Evolutionary conservation across 2,113 vertebrate species (phyloP).

Genomic region (Muntiacus reevesi): DNA sequence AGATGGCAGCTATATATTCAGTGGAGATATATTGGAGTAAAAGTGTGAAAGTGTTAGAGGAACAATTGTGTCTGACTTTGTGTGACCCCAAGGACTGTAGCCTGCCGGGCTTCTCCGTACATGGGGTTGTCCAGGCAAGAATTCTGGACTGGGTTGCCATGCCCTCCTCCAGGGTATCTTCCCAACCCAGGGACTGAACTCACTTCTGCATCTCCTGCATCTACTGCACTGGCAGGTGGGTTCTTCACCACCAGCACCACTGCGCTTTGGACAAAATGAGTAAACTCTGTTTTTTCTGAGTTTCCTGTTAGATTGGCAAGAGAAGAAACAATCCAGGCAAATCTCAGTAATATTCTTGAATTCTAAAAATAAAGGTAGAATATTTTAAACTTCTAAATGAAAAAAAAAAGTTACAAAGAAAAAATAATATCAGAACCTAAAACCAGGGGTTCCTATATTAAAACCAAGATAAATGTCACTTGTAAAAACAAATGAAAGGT

Average conservation of each 20-base stretch:
- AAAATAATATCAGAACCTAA: not conserved
- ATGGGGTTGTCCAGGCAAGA: not conserved
- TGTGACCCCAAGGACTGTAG: not conserved
- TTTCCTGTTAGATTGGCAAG: not conserved
- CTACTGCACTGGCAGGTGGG: not conserved
- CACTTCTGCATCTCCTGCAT: not conserved
- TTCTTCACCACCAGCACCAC: not conserved
- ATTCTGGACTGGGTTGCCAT: not conserved
- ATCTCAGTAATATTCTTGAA: not conserved
- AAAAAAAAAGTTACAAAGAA: not conserved
- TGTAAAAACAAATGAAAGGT: not conserved
- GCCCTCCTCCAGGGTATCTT: not conserved
- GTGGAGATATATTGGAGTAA: not conserved
- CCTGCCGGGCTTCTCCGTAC: not conserved
- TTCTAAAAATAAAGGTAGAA: not conserved
- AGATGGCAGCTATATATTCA: not conserved
- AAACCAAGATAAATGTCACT: not conserved
- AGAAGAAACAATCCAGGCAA: not conserved
- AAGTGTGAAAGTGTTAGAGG: not conserved
- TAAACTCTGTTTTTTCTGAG: not conserved
- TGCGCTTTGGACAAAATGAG: not conserved
- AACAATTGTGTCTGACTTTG: not conserved
- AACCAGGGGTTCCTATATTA: not conserved
- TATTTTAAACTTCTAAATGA: not conserved
- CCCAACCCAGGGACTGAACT: not conserved